Conservation (phyloP, 1,140 invertebrate species). For the Trichonephila inaurata region DNA sequence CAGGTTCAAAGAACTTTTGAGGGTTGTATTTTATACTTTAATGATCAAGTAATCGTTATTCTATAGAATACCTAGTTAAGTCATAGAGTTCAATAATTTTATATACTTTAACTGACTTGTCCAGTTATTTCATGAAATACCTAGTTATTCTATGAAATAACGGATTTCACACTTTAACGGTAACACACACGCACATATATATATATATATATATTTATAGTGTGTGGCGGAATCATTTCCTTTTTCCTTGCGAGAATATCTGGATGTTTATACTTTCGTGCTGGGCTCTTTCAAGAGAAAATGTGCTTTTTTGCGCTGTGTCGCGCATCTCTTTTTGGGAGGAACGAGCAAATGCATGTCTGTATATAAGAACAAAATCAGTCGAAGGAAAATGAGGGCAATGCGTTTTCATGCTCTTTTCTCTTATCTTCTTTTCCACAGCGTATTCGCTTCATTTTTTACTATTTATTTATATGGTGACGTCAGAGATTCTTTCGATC, state of each 20-base stretch:
- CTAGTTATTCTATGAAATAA: too few species aligned
- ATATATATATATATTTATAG: too few species aligned
- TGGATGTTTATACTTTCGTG: neutral
- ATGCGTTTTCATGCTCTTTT: constrained; percentile 27
- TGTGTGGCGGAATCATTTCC: neutral
- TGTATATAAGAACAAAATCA: constrained; percentile 17
- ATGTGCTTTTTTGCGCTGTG: neutral
- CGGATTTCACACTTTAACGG: too few species aligned
- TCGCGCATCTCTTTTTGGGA: neutral
- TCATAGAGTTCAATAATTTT: too few species aligned
- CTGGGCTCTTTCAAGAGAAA: neutral
- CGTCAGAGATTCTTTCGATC: constrained; percentile 38
- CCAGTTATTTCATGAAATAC: too few species aligned
- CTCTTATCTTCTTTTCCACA: neutral
- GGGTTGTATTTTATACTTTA: too few species aligned
- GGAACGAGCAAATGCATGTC: constrained; percentile 2
- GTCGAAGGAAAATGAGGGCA: constrained; percentile 37
- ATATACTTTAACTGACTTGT: too few species aligned
- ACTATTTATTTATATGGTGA: constrained; percentile 47
- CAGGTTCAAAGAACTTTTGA: too few species aligned
- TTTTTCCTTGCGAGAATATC: neutral
- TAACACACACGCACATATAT: too few species aligned
- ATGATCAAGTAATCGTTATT: too few species aligned
- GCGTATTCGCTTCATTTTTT: constrained; percentile 8
- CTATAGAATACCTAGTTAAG: too few species aligned